These are phyloP conservation scores for Callimorpha dominula DNA, from an alignment of 2,888 invertebrate genomes.

Conservation along the genomic window DNA sequence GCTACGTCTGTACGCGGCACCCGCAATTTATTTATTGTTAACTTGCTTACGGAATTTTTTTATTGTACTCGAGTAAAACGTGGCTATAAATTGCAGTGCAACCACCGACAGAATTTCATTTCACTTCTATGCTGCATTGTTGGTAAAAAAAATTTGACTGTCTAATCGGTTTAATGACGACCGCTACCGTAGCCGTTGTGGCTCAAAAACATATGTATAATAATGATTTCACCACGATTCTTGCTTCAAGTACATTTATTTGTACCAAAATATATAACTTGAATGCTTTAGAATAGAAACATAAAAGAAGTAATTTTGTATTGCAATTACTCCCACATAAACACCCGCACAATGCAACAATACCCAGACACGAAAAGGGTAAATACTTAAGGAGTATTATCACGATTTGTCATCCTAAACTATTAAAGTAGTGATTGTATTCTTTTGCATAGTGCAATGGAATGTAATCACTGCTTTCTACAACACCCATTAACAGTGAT, in stretches of 20 bases:
- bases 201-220: not conserved
- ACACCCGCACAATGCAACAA: too few species aligned
- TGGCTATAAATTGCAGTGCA: constrained; percentile 36
- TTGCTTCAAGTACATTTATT: not conserved
- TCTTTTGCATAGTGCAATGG: too few species aligned
- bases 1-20: constrained; percentile 49
- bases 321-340: too few species aligned
- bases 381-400: too few species aligned
- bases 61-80: constrained; percentile 43
- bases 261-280: not conserved
- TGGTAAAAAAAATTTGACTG: constrained; percentile 7
- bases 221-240: not conserved
- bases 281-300: too few species aligned
- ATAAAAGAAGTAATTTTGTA: too few species aligned
- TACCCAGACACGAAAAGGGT: too few species aligned
- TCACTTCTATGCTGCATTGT: not conserved
- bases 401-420: too few species aligned
- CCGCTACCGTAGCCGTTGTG: not conserved
- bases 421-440: too few species aligned
- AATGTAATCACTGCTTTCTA: too few species aligned
- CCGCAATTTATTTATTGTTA: constrained; percentile 55
- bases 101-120: constrained; percentile 17
- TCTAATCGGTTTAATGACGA: not conserved
- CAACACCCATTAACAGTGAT: too few species aligned
- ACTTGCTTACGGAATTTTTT: constrained; percentile 46